Evolutionary conservation across 2,888 invertebrate species (phyloP).

Genomic region (Sylvicola cinctus): DNA sequence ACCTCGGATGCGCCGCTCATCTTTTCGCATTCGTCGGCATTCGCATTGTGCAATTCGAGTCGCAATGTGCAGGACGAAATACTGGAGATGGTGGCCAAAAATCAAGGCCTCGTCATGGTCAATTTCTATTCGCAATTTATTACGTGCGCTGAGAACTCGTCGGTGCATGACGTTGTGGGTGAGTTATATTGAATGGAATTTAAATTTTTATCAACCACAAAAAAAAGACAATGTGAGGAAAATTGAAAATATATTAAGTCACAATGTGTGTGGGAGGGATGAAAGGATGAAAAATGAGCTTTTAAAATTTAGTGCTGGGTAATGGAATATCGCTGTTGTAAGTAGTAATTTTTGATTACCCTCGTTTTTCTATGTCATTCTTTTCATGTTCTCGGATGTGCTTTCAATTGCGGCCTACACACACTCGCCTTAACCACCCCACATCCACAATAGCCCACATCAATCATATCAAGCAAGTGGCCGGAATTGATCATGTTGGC

Average conservation of each 20-base stretch:
- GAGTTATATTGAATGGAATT: constrained; percentile 15
- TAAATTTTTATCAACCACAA: background rate
- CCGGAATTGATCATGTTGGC: constrained; percentile 73
- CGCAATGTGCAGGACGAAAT: constrained; percentile 66
- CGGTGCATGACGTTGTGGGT: constrained; percentile 65
- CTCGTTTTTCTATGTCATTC: no score
- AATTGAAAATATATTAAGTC: background rate
- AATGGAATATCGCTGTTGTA: no score
- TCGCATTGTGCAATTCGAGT: constrained; percentile 57
- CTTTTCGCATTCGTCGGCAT: constrained; percentile 70
- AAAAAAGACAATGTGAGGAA: constrained; percentile 1
- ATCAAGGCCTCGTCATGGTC: constrained; percentile 71
- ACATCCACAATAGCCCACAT: constrained; percentile 57
- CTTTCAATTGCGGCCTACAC: no score
- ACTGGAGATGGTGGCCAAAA: constrained; percentile 46
- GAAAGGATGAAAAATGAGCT: no score
- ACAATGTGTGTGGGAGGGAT: no score
- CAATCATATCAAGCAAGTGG: constrained; percentile 68
- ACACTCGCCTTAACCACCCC: no score
- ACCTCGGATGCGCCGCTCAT: constrained; percentile 64
- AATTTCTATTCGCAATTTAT: constrained; percentile 66
- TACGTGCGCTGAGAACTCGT: constrained; percentile 51
- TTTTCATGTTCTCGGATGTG: no score
- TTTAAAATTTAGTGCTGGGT: no score
- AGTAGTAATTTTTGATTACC: no score